Percentiles rank a stretch among this genome's conserved stretches.
Evolutionary conservation across 92 coral and sea anemone species (phyloP).

Genomic region (Porites divaricata): DNA sequence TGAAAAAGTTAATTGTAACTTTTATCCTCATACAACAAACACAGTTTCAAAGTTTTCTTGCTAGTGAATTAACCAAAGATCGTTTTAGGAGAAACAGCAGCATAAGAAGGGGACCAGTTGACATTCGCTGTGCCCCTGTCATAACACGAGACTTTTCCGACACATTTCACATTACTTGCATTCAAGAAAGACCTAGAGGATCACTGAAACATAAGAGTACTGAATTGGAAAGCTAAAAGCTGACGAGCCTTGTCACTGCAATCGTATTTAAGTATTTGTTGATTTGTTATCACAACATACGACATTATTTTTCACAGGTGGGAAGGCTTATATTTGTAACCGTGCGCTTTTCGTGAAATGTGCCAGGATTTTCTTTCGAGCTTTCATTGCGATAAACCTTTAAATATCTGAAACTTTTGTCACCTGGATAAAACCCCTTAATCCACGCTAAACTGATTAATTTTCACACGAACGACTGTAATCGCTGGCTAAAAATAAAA

Average conservation of each 20-base stretch:
- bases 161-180: not conserved
- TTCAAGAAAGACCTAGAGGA: not conserved
- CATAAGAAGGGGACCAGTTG: not conserved
- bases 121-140: not conserved
- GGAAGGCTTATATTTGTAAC: not conserved
- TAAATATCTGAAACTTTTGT: not conserved
- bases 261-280: not conserved
- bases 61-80: not conserved
- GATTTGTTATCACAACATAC: not conserved
- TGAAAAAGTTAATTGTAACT: too few relatives aligned
- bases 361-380: not conserved
- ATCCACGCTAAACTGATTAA: constrained; percentile 22
- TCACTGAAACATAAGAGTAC: not conserved
- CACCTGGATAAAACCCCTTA: not conserved
- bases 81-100: too few relatives aligned
- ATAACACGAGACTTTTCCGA: not conserved
- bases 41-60: not conserved
- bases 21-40: not conserved
- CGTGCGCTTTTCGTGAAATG: not conserved
- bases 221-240: not conserved
- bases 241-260: not conserved
- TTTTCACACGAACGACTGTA: constrained; percentile 1
- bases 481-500: constrained; percentile 1
- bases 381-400: not conserved
- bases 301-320: not conserved